Conservation (phyloP, 2,888 invertebrate genomes). For the Cerceris ruficornis region DNA sequence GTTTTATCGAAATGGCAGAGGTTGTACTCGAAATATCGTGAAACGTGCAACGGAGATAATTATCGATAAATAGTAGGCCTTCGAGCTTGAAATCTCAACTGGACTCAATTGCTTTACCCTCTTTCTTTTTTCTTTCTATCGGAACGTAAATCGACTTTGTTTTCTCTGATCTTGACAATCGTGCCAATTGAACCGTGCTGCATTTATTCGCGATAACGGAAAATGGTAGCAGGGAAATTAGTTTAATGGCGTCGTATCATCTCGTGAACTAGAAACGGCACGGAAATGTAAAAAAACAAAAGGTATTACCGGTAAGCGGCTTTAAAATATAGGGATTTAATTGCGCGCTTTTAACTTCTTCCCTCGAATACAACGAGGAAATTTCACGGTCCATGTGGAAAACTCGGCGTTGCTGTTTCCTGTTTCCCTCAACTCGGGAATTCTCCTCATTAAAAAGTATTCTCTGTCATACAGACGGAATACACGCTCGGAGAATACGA, state of each 20-base stretch:
- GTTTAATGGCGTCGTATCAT: background rate
- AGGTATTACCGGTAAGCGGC: conserved; percentile 45
- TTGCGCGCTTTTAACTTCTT: conserved; percentile 50
- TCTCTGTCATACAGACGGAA: too few species aligned
- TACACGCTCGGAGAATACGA: too few species aligned
- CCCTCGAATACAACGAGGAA: conserved; percentile 13
- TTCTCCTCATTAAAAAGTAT: too few species aligned
- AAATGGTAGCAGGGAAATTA: background rate
- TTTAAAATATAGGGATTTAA: conserved; percentile 49
- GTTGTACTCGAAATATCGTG: too few species aligned
- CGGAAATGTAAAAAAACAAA: background rate
- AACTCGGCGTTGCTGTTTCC: background rate
- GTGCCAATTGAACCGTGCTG: background rate
- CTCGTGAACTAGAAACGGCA: background rate
- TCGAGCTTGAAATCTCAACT: too few species aligned
- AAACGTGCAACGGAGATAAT: too few species aligned
- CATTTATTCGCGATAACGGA: background rate
- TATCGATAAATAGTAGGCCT: too few species aligned
- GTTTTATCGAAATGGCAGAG: too few species aligned
- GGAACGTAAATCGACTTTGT: background rate
- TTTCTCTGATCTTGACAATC: background rate
- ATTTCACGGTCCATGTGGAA: background rate
- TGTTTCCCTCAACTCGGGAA: too few species aligned
- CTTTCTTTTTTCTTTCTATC: too few species aligned
- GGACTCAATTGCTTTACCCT: too few species aligned